Base-by-base conservation (phyloP, 2,888 invertebrate species). In the Aplocera efformata region DNA sequence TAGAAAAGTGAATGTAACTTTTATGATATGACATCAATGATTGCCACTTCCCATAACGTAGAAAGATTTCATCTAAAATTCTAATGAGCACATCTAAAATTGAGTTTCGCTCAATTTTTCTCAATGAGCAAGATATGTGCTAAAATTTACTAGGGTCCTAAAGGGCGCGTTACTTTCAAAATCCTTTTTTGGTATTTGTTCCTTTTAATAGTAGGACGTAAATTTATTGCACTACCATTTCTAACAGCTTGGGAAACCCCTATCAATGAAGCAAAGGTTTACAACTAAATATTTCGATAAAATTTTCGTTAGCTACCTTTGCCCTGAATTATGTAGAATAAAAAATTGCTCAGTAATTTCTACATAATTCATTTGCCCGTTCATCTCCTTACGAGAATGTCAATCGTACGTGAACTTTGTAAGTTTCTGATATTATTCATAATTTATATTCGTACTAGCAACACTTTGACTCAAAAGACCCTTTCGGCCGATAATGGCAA, bases 1-100 rank as follows among this genome's bases (percentile, higher is more conserved):
- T 57, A 53, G 43, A 56, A 53, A 52, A 61, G 56, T 58, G 43
- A 48, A 49, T 44, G 48, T 57, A 29, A 38, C n/a, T 34, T 48
- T 50, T 56, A 44, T 60, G 72, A 72, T 72, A 72, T 71, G 72
- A 63, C 63, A 56, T 50, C 11, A 47, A 55, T 56, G 63, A 66
- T 70, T 70, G 67, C 70, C 63, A 59, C 67, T 58, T 50, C 65
- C 68, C 61, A 47, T 55, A 47, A 50, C 42, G 26, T 23, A 45
- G 13, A 17, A 17, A 17, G 13, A 17, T 17, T 17, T 49, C 32
- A 44, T 48, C 42, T 43, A 32, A 39, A 40, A 37, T 5, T 42
- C 43, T 49, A 42, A 38, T 49, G 50, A 53, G 50, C 50, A 51
- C 42, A 45, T 42, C 24, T 36, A 46, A 32, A 42, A 37, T 49